Evolutionary conservation across 2,888 invertebrate genomes (phyloP), one percentile per base, ranked within the genome.

Genomic region (Globia sparganii): DNA sequence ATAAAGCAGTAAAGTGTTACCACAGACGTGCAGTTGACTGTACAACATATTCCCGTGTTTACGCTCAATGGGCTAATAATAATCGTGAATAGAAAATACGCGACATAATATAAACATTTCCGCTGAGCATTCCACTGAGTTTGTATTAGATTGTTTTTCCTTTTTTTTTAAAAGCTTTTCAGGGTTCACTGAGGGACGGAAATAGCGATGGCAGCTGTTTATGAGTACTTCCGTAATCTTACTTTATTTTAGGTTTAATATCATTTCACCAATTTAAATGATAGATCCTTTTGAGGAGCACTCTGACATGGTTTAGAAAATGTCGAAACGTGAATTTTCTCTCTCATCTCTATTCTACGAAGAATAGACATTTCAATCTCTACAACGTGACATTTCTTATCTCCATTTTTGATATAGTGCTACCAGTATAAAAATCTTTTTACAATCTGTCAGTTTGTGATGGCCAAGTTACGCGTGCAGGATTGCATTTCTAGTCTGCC

Each of bases 41-140:
- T 31, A 58, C 9, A 18, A 25, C 28, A 64, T 61, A 49, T 72
- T 31, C 37, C 46, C 18, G n/a, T 62, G 68, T 71, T 80, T 75
- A 74, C 34, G 13, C 43, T 69, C 28, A 65, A 61, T 40, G 9
- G 18, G 31, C 77, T 84, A 86, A 78, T 77, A 86, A 83, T 86
- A 84, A 46, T 74, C 56, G n/a, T 59, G 62, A 53, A 62, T 64
- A 11, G 72, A 77, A 80, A 72, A 79, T 75, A 72, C 18, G 77
- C 66, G 84, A 86, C 80, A 83, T 75, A 66, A 69, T 77, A 83
- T 69, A 70, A 80, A 78, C 78, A 85, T 86, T 83, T 84, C 73
- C 77, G 69, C 18, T 61, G 28, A 56, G 40, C 70, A 72, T 85
- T 75, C 80, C 69, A 4, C 8, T 0, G 69, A 72, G 75, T 66